Percentiles rank a stretch among this genome's conserved stretches.
These are phyloP conservation scores for Oscarella lobularis DNA, from an alignment of 37 sponge, comb jelly and placozoan genomes.

Conservation along the genomic window DNA sequence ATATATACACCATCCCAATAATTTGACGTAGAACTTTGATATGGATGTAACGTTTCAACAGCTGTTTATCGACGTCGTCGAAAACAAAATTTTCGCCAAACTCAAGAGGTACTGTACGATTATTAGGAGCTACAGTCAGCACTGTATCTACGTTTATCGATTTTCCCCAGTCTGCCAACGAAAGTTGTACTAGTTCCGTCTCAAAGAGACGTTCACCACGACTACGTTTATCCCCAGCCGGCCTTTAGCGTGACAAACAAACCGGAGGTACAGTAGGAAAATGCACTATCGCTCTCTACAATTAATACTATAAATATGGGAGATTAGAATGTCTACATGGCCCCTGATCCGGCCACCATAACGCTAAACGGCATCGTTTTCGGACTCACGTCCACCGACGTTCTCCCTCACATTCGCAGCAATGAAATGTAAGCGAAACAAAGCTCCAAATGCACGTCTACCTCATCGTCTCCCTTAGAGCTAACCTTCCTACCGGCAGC, in stretches of 20 bases:
- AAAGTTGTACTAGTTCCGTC: slow-evolving; percentile 59
- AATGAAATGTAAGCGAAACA: background rate
- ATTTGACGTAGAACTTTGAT: background rate
- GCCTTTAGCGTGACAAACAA: slow-evolving; percentile 30
- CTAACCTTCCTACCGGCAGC: no score
- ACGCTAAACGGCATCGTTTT: slow-evolving; percentile 44
- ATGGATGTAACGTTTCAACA: background rate
- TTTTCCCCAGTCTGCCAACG: slow-evolving; percentile 19
- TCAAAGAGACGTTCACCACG: slow-evolving; percentile 46
- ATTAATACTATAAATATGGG: background rate
- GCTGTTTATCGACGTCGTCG: background rate
- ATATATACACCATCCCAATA: background rate
- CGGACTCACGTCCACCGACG: slow-evolving; percentile 61
- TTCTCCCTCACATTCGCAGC: slow-evolving; percentile 44
- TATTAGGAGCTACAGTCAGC: no score
- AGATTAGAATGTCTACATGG: slow-evolving; percentile 2
- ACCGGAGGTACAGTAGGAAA: background rate
- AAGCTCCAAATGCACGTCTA: no score
- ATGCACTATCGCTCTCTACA: background rate
- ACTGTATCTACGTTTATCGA: no score
- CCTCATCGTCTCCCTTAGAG: no score
- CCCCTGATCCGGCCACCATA: slow-evolving; percentile 45
- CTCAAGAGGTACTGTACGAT: no score
- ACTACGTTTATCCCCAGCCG: slow-evolving; percentile 67
- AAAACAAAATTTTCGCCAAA: background rate